Conservation (phyloP, 2,113 vertebrate genomes). For the Accipiter cooperii region DNA sequence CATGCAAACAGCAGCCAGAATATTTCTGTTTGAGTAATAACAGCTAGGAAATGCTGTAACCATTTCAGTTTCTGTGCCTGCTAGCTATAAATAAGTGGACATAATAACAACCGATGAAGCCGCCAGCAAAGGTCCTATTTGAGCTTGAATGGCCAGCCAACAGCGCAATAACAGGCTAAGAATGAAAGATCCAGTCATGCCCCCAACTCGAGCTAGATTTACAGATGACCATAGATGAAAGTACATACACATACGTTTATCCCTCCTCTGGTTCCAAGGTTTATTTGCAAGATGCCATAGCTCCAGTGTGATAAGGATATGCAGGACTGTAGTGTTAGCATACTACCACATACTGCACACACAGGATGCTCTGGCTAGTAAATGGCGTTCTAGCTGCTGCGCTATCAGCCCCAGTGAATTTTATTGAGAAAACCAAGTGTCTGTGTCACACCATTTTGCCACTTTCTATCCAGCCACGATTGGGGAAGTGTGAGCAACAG, state of each 20-base stretch:
- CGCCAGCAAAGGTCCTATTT: background rate
- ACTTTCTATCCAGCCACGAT: background rate
- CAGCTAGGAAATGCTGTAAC: background rate
- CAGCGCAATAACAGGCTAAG: background rate
- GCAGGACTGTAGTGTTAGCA: background rate
- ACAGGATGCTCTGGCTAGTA: background rate
- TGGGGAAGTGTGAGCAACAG: background rate
- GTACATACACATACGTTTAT: background rate
- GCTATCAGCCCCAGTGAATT: background rate
- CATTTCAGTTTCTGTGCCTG: background rate
- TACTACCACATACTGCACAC: background rate
- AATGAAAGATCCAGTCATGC: background rate
- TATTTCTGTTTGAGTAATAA: background rate
- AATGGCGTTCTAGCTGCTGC: background rate
- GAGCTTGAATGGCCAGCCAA: background rate
- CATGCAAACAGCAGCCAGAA: background rate
- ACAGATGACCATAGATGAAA: background rate
- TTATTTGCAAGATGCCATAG: background rate
- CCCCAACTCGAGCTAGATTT: background rate
- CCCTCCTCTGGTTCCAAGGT: background rate
- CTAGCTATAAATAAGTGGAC: background rate
- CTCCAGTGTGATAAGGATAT: background rate
- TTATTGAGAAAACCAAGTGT: background rate
- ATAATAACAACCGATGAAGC: background rate
- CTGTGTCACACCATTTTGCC: background rate